Evolutionary conservation across 1,140 invertebrate genomes (phyloP).

Genomic region (Planococcus citri): DNA sequence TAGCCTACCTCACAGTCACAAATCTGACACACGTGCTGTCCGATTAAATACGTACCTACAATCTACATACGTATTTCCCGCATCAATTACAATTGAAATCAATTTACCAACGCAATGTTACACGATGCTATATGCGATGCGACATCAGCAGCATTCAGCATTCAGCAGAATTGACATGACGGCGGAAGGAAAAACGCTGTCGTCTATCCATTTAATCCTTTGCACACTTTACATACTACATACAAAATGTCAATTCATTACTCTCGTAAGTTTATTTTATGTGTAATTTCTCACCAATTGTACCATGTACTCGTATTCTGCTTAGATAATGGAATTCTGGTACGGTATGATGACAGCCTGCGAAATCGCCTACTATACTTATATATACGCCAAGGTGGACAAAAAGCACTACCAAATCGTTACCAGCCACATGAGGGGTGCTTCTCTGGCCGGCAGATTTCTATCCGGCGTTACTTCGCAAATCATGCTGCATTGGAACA

Average conservation of each 20-base stretch:
- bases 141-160: too few relatives aligned
- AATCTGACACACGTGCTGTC: too few relatives aligned
- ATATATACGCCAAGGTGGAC: constrained; percentile 82
- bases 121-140: too few relatives aligned
- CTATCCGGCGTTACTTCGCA: constrained; percentile 26
- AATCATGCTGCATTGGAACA: constrained; percentile 20
- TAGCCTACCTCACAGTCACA: too few relatives aligned
- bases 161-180: too few relatives aligned
- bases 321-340: constrained; percentile 40
- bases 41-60: too few relatives aligned
- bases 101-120: too few relatives aligned
- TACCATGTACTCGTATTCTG: not conserved
- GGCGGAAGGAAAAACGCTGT: not conserved
- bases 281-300: not conserved
- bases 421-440: constrained; percentile 59
- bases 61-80: too few relatives aligned
- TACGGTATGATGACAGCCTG: constrained; percentile 74
- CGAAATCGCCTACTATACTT: constrained; percentile 84
- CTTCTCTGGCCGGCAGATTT: constrained; percentile 56
- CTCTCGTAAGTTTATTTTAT: too few relatives aligned
- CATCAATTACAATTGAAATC: not conserved
- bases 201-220: too few relatives aligned
- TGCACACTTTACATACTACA: too few relatives aligned
- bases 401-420: constrained; percentile 59
- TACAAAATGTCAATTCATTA: too few relatives aligned